Evolutionary conservation across 2,113 vertebrate genomes (phyloP).

Genomic region (Mionectes macconnelli): DNA sequence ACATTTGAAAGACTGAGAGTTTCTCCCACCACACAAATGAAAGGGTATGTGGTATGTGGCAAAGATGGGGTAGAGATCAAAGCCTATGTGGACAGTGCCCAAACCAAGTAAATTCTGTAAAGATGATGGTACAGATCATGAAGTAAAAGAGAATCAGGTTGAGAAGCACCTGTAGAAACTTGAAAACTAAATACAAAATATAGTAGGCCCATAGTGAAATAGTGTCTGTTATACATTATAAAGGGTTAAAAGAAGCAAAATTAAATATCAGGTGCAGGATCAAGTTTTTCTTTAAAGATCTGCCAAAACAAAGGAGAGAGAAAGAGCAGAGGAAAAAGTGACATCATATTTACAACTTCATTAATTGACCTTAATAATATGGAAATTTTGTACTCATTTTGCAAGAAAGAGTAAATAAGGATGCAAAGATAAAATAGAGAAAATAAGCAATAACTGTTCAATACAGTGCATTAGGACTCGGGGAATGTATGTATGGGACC

Average conservation of each 20-base stretch:
- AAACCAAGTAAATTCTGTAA: neutral
- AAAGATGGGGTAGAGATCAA: neutral
- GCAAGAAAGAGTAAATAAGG: neutral
- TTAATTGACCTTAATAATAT: neutral
- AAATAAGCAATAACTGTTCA: neutral
- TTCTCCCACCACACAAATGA: neutral
- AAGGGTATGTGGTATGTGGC: neutral
- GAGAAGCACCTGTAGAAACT: neutral
- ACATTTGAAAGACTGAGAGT: neutral
- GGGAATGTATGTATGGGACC: neutral
- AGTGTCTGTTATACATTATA: neutral
- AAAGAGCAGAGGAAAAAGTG: neutral
- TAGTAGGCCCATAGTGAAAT: neutral
- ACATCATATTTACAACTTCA: neutral
- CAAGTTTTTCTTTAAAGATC: neutral
- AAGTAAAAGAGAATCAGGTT: neutral
- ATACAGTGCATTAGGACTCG: neutral
- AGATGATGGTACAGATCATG: neutral
- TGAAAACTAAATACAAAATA: neutral
- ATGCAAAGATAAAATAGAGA: neutral
- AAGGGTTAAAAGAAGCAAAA: neutral
- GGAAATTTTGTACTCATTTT: neutral
- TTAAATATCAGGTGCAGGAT: neutral
- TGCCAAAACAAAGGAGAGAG: neutral
- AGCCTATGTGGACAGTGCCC: neutral